Percentiles rank a stretch among this genome's conserved stretches.
These are phyloP conservation scores for Centropus unirufus DNA, from an alignment of 2,113 vertebrate genomes.

Conservation along the genomic window DNA sequence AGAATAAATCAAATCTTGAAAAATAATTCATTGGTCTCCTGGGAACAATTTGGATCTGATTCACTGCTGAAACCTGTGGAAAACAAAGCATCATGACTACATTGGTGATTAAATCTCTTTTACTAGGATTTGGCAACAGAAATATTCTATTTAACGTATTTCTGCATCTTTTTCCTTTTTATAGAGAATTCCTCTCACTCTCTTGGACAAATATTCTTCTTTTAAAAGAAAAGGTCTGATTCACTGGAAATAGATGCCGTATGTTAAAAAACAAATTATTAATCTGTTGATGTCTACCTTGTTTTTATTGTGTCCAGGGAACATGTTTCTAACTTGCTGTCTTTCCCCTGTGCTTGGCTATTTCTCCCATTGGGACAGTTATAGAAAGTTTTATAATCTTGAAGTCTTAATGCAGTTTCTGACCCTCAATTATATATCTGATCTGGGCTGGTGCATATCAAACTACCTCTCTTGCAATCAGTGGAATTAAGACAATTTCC, in stretches of 20 bases:
- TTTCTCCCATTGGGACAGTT: neutral
- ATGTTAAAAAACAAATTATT: neutral
- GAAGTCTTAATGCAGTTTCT: neutral
- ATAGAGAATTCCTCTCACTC: neutral
- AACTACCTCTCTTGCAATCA: neutral
- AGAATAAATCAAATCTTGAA: constrained; percentile 62
- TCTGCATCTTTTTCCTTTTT: neutral
- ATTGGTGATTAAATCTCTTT: neutral
- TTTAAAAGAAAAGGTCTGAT: neutral
- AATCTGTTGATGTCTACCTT: neutral
- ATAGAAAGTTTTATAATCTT: neutral
- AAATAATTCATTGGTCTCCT: constrained; percentile 51
- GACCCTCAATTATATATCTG: neutral
- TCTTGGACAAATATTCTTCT: neutral
- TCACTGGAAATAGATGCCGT: neutral
- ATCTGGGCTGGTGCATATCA: neutral
- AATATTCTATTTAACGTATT: neutral
- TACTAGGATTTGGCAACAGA: neutral
- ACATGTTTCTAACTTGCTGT: neutral
- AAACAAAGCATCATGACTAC: constrained; percentile 31
- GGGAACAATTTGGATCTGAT: constrained; percentile 57
- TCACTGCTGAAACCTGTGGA: constrained; percentile 44
- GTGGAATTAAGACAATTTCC: neutral
- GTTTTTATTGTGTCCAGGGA: neutral
- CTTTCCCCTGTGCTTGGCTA: neutral